Base-by-base conservation (phyloP, 23 tunicate species). In the Ascidia mentula region DNA sequence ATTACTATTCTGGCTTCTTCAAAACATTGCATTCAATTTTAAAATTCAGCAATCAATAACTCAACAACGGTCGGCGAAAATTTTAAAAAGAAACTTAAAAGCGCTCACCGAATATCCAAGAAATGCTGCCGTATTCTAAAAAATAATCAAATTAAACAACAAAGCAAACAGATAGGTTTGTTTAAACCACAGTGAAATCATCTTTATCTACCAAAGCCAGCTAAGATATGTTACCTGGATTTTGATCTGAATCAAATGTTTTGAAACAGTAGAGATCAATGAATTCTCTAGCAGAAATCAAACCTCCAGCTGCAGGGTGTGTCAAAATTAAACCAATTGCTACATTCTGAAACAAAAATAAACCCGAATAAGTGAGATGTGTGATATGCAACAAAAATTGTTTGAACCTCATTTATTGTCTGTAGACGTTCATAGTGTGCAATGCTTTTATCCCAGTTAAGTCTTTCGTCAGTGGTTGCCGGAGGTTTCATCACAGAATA, bases 361-460 rank as follows among this genome's bases (percentile, higher is more conserved):
- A n/a, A n/a, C n/a, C n/a, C n/a, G n/a, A n/a, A n/a, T n/a, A n/a
- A n/a, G n/a, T 42, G 53, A 12, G 15, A 15, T 42, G 12, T 42
- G 15, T 15, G 15, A 42, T 42, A 42, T 42, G 53, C 15, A 42
- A 42, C 15, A 12, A 42, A 12, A 42, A 53, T 20, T 9, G 4
- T 9, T 9, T 6, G 22, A 20, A 53, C 65, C 65, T 53, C 65
- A 9, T 53, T 53, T 53, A 53, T 53, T 5, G 65, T 53, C 65
- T 53, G n/a, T 26, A 80, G 33, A 69, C 75, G 34, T 38, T 80
- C 84, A 34, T 80, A 80, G 36, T 69, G 69, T 4, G 69, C 80
- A 74, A 82, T 75, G 40, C 87, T 82, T 76, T 74, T 82, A 33
- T 82, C 87, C 87, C 87, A 82, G 20, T 32, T 13, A 9, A 82